A percentile compares a stretch with the other conserved stretches of the same genome.
Conservation (phyloP, 2,113 vertebrate species). For the Stictonetta naevosa region DNA sequence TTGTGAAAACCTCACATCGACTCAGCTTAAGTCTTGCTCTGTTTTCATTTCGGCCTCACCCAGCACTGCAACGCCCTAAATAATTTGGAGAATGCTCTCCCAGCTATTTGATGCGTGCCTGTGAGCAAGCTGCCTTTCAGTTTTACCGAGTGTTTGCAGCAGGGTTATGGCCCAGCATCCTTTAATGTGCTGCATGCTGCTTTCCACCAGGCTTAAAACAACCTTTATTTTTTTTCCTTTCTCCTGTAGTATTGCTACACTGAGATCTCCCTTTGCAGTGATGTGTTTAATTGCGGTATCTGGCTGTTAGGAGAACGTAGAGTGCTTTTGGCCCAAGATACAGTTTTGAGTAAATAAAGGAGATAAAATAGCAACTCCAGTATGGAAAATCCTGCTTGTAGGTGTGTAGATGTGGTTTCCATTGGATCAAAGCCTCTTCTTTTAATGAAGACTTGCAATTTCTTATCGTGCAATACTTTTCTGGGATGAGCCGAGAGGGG, state of each 20-base stretch:
- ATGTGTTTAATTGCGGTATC: conserved; percentile 7
- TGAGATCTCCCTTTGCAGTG: neutral
- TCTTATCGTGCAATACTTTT: neutral
- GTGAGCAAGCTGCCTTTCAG: neutral
- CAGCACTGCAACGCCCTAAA: conserved; percentile 23
- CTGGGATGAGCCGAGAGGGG: neutral
- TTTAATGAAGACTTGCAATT: neutral
- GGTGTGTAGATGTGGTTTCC: neutral
- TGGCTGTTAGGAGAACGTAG: neutral
- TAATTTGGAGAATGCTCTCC: neutral
- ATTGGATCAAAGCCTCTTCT: neutral
- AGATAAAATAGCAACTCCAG: neutral
- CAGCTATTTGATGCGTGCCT: neutral
- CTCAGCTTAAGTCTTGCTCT: neutral
- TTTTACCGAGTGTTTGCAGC: neutral
- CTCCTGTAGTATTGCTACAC: neutral
- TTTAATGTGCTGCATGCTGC: neutral
- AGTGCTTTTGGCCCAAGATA: neutral
- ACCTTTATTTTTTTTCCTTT: neutral
- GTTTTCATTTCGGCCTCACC: neutral
- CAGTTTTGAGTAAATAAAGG: neutral
- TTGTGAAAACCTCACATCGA: neutral
- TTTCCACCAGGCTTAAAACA: conserved; percentile 10
- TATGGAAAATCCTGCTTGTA: neutral
- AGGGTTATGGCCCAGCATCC: neutral